Conservation (phyloP, 2,113 vertebrate genomes). For the Sprattus sprattus region DNA sequence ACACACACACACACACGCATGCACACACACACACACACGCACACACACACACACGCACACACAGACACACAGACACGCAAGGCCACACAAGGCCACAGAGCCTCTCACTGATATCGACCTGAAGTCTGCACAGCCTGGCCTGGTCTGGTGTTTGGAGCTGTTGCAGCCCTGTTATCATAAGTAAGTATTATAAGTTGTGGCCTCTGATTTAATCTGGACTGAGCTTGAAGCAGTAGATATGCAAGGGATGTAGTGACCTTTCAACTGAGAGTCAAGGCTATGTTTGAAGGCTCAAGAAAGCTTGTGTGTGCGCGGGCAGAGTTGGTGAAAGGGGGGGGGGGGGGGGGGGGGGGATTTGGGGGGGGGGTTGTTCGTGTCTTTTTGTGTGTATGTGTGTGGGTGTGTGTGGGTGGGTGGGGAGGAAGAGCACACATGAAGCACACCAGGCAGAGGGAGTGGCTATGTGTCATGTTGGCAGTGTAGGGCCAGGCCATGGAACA, state of each 20-base stretch:
- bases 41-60: no score
- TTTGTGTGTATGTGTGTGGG: neutral
- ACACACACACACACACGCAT: neutral
- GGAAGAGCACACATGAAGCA: neutral
- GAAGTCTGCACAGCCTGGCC: neutral
- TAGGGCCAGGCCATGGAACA: neutral
- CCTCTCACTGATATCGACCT: no score
- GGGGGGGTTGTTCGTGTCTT: neutral
- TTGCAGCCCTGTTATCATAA: neutral
- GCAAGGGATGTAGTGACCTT: neutral
- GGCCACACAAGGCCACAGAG: no score
- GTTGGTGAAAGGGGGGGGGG: neutral
- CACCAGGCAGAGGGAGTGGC: neutral
- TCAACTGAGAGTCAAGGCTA: neutral
- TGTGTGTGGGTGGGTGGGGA: neutral
- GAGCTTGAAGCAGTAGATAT: neutral
- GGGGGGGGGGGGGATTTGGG: neutral
- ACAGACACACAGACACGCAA: no score
- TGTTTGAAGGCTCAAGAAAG: neutral
- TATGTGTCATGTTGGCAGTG: neutral
- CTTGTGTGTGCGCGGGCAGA: neutral
- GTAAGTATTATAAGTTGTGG: neutral
- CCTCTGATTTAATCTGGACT: neutral
- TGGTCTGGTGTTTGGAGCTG: neutral
- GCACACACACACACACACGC: no score